Base-by-base conservation (phyloP, 2,888 invertebrate genomes). In the Meteorus cinctellus region DNA sequence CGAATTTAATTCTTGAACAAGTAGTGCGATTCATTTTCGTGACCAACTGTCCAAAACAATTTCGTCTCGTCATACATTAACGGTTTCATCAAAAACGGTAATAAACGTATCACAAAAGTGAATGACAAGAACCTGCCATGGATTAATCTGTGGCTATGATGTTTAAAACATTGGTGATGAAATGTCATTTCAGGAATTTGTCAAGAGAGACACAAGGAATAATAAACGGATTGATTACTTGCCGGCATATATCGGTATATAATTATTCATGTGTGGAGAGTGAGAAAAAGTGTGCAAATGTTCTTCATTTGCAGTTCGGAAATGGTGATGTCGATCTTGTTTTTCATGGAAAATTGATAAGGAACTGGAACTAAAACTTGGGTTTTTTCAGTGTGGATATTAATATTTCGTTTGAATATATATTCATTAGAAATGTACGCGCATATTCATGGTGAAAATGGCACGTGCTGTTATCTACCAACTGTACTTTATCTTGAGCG, bases 401-500 rank as follows among this genome's bases (percentile, higher is more conserved):
- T 55, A 24, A 24, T 24, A 19, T 55, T 55, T 8, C 4, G 10
- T 55, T 55, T 63, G 31, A 34, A 31, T 76, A 68, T 76, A 68
- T 72, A 69, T 34, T 27, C 31, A 12, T 79, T 81, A 81, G 78
- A 82, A 81, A 88, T 88, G 88, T 88, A 88, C 79, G 86, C 87
- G 77, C 88, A 88, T 84, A 84, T 87, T 81, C 87, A 88, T 81
- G 86, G 86, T 14, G 88, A 88, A 79, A 88, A 88, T 82, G 88
- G 88, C 86, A 86, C 88, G 85, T 88, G 88, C 84, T 88, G 88
- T 85, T 88, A 88, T 82, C 82, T 88, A 79, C 88, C 88, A 31
- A 87, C 87, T 36, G 85, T 88, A 69, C 85, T 88, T 73, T 88
- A 88, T 79, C 83, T 88, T 74, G 88, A 88, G 77, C 85, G 86